Evolutionary conservation across 2,888 invertebrate species (phyloP), one percentile per base, ranked within the genome.

Genomic region (Sinohyriopsis cumingii): DNA sequence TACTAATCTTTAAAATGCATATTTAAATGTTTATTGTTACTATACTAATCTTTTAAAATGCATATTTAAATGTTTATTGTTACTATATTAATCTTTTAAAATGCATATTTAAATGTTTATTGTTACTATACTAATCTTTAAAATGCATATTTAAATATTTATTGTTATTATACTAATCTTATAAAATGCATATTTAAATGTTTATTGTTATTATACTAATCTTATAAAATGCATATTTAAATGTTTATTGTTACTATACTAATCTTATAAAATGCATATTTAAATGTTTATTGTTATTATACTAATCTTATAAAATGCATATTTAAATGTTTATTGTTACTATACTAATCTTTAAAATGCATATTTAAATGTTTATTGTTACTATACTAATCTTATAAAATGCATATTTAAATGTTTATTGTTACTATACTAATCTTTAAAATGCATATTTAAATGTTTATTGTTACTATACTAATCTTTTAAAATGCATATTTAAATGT

Each of bases 191-290:
- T 24, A 57, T 57, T 24, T 1, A 57, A 57, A 61, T 25, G 18
- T 25, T 25, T 20, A 24, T 22, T 25, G 9, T 5, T 55, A 25
- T 24, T 25, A 24, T n/a, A n/a, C 24, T 2, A 54, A 71, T 72
- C 5, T 33, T n/a, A n/a, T 25, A 15, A 61, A 22, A 57, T 3
- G 24, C 12, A 57, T 24, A 57, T 57, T 24, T 1, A 57, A 57
- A 61, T 25, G 18, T 25, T 25, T 20, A 24, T 22, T 25, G 9
- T 5, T 55, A 25, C 54, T 25, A 24, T n/a, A n/a, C 24, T 2
- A 54, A 71, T 72, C 5, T 33, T n/a, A n/a, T 25, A 15, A 61
- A 22, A 57, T 3, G 24, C 12, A 57, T 24, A 57, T 57, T 24
- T 1, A 57, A 57, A 61, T 25, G 18, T 25, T 25, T 20, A 24